phyloP scores from a whole-genome alignment of 2,113 vertebrate genomes.

The Dascyllus trimaculatus region DNA sequence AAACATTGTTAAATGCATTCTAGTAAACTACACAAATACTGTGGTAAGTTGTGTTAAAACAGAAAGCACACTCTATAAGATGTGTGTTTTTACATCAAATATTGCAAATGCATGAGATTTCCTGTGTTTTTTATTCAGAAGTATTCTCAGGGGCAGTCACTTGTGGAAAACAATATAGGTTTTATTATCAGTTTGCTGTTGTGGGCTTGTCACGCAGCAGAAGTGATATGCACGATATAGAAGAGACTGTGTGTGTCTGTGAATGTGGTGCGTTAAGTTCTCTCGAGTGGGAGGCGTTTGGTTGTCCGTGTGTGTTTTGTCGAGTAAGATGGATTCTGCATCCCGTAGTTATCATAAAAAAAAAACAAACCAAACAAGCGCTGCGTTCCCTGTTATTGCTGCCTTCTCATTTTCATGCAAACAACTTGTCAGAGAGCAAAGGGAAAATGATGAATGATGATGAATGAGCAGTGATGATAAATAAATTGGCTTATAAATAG shows the following conservation, averaged over 20 bases:
- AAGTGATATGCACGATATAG: neutral
- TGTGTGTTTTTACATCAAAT: no score
- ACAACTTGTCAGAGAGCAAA: neutral
- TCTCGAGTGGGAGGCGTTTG: neutral
- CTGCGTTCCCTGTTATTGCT: neutral
- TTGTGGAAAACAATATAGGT: conserved; percentile 23
- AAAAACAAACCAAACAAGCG: neutral
- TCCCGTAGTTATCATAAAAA: conserved; percentile 1
- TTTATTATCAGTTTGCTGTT: conserved; percentile 21
- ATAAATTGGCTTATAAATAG: neutral
- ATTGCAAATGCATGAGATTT: conserved; percentile 13
- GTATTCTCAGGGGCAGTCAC: conserved; percentile 4
- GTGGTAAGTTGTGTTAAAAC: no score
- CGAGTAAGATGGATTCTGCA: conserved; percentile 10
- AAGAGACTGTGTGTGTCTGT: neutral
- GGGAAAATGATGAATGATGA: conserved; percentile 11
- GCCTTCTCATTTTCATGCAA: conserved; percentile 14
- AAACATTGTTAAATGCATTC: no score
- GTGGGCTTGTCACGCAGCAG: conserved; percentile 23
- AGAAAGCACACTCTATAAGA: no score
- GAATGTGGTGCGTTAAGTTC: conserved; percentile 7
- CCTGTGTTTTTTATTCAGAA: neutral
- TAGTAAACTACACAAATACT: no score
- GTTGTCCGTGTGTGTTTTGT: conserved; percentile 12
- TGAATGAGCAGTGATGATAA: conserved; percentile 1